Evolutionary conservation across 2,888 invertebrate genomes (phyloP).

Genomic region (Perdita meconis): DNA sequence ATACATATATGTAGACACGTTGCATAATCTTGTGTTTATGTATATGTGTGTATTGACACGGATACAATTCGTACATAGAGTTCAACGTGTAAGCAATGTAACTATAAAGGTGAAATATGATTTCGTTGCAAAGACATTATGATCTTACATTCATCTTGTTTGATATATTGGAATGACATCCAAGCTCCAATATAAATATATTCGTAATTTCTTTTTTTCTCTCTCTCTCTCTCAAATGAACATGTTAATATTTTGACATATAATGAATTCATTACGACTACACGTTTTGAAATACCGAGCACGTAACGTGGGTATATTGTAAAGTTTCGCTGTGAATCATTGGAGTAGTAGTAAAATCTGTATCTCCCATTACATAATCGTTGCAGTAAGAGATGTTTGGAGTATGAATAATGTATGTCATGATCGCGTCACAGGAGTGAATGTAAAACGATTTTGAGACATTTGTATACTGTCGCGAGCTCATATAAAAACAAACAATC

Average conservation of each 20-base stretch:
- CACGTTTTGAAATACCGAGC: constrained; percentile 38
- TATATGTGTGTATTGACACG: constrained; percentile 38
- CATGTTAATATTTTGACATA: constrained; percentile 29
- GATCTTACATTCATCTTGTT: constrained; percentile 50
- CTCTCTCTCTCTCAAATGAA: constrained; percentile 1
- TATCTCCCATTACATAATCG: constrained; percentile 23
- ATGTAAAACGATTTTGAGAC: constrained; percentile 36
- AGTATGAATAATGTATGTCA: constrained; percentile 8
- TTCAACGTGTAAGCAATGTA: constrained; percentile 71
- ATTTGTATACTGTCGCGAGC: constrained; percentile 53
- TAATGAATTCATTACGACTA: constrained; percentile 35
- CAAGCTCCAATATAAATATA: constrained; percentile 5
- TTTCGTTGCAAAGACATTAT: constrained; percentile 64
- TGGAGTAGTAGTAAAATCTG: constrained; percentile 59
- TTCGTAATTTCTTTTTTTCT: constrained; percentile 19
- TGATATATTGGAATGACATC: constrained; percentile 29
- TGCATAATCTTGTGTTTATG: constrained; percentile 62
- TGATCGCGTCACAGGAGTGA: background rate
- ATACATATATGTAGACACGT: constrained; percentile 61
- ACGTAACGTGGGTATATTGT: constrained; percentile 42
- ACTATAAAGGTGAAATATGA: constrained; percentile 67
- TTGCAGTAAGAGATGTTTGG: constrained; percentile 16
- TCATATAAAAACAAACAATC: constrained; percentile 34
- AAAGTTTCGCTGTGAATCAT: constrained; percentile 51
- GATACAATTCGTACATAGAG: constrained; percentile 63